A percentile compares a stretch with the other conserved stretches of the same genome.
Conservation (phyloP, 2,888 invertebrate species). For the Lasioglossum villosulum region DNA sequence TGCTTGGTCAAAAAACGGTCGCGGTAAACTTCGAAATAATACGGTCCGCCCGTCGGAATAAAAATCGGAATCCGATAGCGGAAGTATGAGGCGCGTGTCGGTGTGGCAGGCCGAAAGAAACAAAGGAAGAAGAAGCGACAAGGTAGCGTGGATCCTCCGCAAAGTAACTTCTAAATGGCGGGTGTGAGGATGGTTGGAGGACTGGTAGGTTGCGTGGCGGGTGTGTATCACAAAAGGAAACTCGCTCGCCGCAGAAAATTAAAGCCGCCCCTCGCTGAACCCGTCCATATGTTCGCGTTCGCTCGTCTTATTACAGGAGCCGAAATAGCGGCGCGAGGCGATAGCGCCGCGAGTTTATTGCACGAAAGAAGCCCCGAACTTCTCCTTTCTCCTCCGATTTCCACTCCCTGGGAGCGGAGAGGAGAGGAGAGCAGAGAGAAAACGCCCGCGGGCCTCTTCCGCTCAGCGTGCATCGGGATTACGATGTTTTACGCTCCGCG, state of each 20-base stretch:
- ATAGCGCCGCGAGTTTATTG: conserved; percentile 42
- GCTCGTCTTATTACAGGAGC: conserved; percentile 48
- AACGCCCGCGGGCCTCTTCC: neutral
- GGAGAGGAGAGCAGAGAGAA: neutral
- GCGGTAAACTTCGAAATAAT: conserved; percentile 21
- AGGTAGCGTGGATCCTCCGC: neutral
- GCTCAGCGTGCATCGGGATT: conserved; percentile 51
- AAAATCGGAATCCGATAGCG: conserved; percentile 14
- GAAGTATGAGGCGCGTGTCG: neutral
- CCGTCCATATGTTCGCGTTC: conserved; percentile 32
- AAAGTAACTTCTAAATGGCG: conserved; percentile 1
- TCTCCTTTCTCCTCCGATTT: neutral
- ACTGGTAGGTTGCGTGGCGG: neutral
- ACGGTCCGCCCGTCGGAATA: conserved; percentile 8
- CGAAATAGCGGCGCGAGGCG: conserved; percentile 20
- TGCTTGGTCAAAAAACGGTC: neutral
- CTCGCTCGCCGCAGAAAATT: conserved; percentile 26
- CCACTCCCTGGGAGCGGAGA: neutral
- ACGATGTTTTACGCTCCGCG: conserved; percentile 59
- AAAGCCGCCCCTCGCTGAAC: neutral
- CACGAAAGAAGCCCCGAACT: conserved; percentile 40
- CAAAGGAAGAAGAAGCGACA: neutral
- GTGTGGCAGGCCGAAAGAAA: neutral
- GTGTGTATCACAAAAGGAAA: neutral
- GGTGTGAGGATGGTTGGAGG: neutral